phyloP scores from a whole-genome alignment of 2,113 vertebrate genomes.

The Nesogale talazaci region DNA sequence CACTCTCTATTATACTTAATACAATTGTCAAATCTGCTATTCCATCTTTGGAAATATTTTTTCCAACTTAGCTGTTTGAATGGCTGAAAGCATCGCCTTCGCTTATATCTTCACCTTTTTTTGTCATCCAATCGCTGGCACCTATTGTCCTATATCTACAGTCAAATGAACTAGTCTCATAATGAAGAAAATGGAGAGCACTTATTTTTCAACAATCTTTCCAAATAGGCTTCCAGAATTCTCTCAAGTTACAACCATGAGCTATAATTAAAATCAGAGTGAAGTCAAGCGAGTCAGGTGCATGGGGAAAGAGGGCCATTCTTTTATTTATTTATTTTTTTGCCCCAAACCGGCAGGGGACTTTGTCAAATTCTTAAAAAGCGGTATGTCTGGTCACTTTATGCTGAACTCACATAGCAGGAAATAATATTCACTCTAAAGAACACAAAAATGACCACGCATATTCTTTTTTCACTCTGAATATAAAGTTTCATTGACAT shows the following conservation, averaged over 20 bases:
- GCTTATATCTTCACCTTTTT: no score
- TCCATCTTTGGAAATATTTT: no score
- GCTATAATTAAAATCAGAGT: slow-evolving; percentile 28
- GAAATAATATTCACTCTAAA: slow-evolving; percentile 7
- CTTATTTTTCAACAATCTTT: background rate
- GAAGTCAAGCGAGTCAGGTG: no score
- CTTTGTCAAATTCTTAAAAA: no score
- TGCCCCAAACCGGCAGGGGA: no score
- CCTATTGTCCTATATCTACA: background rate
- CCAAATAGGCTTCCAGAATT: slow-evolving; percentile 15
- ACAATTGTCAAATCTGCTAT: no score
- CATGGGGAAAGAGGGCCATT: no score
- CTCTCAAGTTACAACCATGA: slow-evolving; percentile 44
- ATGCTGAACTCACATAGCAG: slow-evolving; percentile 21
- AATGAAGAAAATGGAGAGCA: background rate
- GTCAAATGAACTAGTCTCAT: background rate
- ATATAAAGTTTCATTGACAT: background rate
- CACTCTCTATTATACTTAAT: no score
- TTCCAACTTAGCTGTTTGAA: no score
- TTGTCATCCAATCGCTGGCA: background rate
- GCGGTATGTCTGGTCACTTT: no score
- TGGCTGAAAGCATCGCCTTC: no score
- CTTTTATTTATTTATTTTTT: no score
- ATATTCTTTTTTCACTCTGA: slow-evolving; percentile 7
- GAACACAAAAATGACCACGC: background rate